A percentile compares a stretch with the other conserved stretches of the same genome.
These are phyloP conservation scores for Calephelis virginiensis DNA, from an alignment of 1,140 invertebrate genomes.

Conservation along the genomic window DNA sequence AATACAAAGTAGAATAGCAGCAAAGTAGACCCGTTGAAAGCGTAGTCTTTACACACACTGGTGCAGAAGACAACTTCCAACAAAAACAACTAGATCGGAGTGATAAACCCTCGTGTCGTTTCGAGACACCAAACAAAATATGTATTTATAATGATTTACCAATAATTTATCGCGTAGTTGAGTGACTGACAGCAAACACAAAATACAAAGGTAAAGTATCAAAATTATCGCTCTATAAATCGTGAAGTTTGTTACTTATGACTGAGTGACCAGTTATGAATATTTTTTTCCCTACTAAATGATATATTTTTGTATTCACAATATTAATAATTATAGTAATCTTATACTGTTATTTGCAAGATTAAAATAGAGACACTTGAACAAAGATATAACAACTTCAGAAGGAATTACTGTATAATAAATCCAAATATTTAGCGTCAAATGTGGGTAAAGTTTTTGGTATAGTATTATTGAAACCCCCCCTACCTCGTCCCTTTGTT, in stretches of 20 bases:
- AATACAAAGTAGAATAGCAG: conserved; percentile 8
- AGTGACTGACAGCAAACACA: conserved; percentile 42
- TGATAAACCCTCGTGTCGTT: conserved; percentile 50
- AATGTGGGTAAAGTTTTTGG: conserved; percentile 27
- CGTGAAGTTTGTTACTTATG: conserved; percentile 43
- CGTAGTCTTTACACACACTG: conserved; percentile 76
- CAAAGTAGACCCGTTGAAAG: conserved; percentile 50
- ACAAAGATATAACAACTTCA: background rate
- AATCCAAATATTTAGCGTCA: background rate
- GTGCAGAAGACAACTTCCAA: conserved; percentile 72
- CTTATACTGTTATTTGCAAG: background rate
- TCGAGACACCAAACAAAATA: conserved; percentile 46
- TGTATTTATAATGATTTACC: conserved; percentile 50
- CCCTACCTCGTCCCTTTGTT: conserved; percentile 33
- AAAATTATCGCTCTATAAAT: conserved; percentile 36
- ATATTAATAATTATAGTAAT: background rate
- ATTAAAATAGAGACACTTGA: background rate
- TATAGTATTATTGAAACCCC: conserved; percentile 40
- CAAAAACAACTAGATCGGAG: conserved; percentile 43
- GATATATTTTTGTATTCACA: conserved; percentile 6
- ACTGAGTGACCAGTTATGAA: conserved; percentile 33
- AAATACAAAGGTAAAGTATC: conserved; percentile 47
- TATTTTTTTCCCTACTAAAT: conserved; percentile 25
- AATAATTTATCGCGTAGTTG: conserved; percentile 44
- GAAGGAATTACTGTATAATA: background rate